These are phyloP conservation scores for Ctenicera cuprea DNA, from an alignment of 2,888 invertebrate species.

Conservation along the genomic window DNA sequence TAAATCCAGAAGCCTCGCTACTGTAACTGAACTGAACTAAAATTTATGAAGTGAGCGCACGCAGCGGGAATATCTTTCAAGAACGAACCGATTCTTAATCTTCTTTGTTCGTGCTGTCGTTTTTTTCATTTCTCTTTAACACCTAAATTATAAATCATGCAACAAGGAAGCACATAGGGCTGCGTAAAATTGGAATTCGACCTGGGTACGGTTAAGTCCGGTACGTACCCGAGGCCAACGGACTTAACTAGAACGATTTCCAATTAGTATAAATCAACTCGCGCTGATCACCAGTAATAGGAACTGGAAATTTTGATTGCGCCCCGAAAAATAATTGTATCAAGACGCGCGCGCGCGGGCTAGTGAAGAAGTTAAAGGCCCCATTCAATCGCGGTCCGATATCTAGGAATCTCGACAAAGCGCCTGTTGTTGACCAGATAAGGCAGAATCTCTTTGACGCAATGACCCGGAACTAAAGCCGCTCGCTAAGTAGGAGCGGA, in stretches of 20 bases:
- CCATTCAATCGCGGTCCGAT: conserved; percentile 6
- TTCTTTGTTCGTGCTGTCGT: conserved; percentile 45
- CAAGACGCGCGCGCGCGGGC: conserved; percentile 17
- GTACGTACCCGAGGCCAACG: conserved; percentile 49
- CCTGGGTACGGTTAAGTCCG: conserved; percentile 16
- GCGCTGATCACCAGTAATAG: conserved; percentile 53
- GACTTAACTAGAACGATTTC: conserved; percentile 61
- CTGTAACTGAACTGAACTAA: conserved; percentile 57
- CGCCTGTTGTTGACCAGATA: conserved; percentile 56
- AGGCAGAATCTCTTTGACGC: conserved; percentile 56
- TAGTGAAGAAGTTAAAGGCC: conserved; percentile 16
- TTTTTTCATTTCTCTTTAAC: conserved; percentile 42
- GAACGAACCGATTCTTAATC: conserved; percentile 37
- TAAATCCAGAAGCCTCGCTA: conserved; percentile 62
- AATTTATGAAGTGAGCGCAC: conserved; percentile 62
- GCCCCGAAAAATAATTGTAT: conserved; percentile 42
- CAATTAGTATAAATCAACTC: conserved; percentile 64
- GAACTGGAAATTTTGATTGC: conserved; percentile 57
- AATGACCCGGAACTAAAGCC: conserved; percentile 64
- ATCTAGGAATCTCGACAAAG: conserved; percentile 49
- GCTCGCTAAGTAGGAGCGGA: conserved; percentile 64
- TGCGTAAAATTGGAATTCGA: conserved; percentile 40
- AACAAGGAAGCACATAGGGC: conserved; percentile 36
- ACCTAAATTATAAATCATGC: conserved; percentile 27
- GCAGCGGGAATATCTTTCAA: conserved; percentile 53